Percentiles rank a stretch among this genome's conserved stretches.
Conservation (phyloP, 2,888 invertebrate species). For the Sialis fuliginosa region DNA sequence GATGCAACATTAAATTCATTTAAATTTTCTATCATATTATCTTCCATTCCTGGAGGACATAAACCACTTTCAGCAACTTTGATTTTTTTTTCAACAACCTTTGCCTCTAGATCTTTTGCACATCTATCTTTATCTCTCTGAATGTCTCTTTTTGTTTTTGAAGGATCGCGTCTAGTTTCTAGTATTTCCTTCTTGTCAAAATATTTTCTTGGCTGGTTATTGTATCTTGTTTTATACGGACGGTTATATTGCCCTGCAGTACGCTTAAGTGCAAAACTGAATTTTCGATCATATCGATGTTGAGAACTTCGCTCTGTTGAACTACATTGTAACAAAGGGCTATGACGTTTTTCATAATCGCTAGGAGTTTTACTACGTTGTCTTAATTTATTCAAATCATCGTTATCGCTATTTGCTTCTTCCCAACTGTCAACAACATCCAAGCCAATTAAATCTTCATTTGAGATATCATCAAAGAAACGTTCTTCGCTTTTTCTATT, state of each 20-base stretch:
- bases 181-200: neutral
- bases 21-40: neutral
- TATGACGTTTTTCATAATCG: neutral
- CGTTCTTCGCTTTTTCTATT: neutral
- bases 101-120: slow-evolving; percentile 22
- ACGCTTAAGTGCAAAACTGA: no score
- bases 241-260: neutral
- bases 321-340: neutral
- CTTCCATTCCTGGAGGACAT: slow-evolving; percentile 27
- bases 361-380: neutral
- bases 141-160: slow-evolving; percentile 25
- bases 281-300: slow-evolving; percentile 1
- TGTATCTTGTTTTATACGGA: neutral
- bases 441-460: neutral
- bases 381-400: slow-evolving; percentile 4
- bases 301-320: neutral
- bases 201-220: slow-evolving; percentile 3
- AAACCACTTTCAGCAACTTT: slow-evolving; percentile 26
- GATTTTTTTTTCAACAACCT: slow-evolving; percentile 23
- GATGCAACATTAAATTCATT: neutral
- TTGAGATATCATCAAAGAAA: neutral
- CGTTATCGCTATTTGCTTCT: slow-evolving; percentile 1
- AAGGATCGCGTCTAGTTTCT: slow-evolving; percentile 21
- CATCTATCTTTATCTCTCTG: slow-evolving; percentile 23
- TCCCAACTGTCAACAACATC: slow-evolving; percentile 1